Evolutionary conservation across 92 coral and sea anemone genomes (phyloP).

Genomic region (Epizoanthus fatuus): DNA sequence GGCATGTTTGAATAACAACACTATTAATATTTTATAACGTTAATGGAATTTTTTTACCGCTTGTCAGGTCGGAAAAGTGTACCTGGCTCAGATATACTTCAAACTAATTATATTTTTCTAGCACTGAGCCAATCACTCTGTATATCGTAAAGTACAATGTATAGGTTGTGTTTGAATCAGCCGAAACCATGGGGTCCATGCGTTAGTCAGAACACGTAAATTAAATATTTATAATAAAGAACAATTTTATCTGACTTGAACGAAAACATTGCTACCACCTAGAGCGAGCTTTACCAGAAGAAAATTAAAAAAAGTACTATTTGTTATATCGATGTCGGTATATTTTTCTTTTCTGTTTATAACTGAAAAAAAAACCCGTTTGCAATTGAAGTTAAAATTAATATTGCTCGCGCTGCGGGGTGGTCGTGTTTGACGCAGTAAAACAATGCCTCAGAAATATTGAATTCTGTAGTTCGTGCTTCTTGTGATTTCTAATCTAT

Average conservation of each 20-base stretch:
- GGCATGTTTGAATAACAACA: too few relatives aligned
- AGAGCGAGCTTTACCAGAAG: neutral
- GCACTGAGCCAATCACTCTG: too few relatives aligned
- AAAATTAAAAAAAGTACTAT: neutral
- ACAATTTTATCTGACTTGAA: conserved; percentile 22
- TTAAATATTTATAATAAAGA: conserved; percentile 31
- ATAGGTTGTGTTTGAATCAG: neutral
- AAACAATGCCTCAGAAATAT: neutral
- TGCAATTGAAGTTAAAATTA: conserved; percentile 19
- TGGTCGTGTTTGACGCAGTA: neutral
- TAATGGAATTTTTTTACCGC: too few relatives aligned
- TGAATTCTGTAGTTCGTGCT: neutral
- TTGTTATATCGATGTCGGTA: neutral
- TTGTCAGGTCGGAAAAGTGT: too few relatives aligned
- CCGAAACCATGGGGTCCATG: conserved; percentile 12
- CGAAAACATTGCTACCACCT: conserved; percentile 11
- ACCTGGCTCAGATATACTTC: too few relatives aligned
- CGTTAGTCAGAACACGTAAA: neutral
- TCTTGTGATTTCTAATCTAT: neutral
- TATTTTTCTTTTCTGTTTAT: neutral
- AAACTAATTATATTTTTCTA: too few relatives aligned
- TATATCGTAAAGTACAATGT: neutral
- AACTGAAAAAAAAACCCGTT: neutral
- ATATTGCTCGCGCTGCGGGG: neutral
- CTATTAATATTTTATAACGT: too few relatives aligned